Base-by-base conservation (phyloP, 2,113 vertebrate genomes). In the Tichodroma muraria region DNA sequence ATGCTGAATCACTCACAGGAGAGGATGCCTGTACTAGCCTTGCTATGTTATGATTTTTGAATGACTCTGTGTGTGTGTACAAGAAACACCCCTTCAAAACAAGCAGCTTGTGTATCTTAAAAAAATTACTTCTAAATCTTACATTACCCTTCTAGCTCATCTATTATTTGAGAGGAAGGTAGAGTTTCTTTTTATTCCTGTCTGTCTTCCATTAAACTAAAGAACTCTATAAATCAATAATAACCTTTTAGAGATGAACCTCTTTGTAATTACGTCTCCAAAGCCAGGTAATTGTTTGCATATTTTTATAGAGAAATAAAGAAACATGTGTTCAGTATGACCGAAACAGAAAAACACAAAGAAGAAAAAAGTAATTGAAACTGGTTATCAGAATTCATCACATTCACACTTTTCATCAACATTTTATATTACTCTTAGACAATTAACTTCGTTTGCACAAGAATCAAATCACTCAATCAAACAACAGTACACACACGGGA, bases 211-310 rank as follows among this genome's bases (percentile, higher is more conserved):
- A 98, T 98, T 98, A 98, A 97, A 96, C 88, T 85, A 88, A 96
- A 97, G 86, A 97, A 97, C 92, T 97, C 92, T 96, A 96, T 97
- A 98, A 98, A 98, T 98, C 97, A 97, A 85, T 97, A 97, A 97
- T 95, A 98, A 97, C 95, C 95, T 96, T 97, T 96, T 96, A 96
- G 97, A 96, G 97, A 98, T 96, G 96, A 98, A 96, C 95, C 92
- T 94, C 95, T 97, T 97, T 94, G 96, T 98, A 97, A 98, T 97
- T 97, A 97, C 75, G 71, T 80, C 95, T 98, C 96, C 73, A 96
- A 97, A 97, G 85, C 87, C 95, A 97, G 94, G 94, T 98, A 98
- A 98, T 98, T 98, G 96, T 97, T 98, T 98, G 96, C 97, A 98
- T 98, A 97, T 97, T 97, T 97, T 97, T 95, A 97, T 65, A 89